These are phyloP conservation scores for Amphiprion percula DNA, from an alignment of 2,113 vertebrate species.

Conservation along the genomic window DNA sequence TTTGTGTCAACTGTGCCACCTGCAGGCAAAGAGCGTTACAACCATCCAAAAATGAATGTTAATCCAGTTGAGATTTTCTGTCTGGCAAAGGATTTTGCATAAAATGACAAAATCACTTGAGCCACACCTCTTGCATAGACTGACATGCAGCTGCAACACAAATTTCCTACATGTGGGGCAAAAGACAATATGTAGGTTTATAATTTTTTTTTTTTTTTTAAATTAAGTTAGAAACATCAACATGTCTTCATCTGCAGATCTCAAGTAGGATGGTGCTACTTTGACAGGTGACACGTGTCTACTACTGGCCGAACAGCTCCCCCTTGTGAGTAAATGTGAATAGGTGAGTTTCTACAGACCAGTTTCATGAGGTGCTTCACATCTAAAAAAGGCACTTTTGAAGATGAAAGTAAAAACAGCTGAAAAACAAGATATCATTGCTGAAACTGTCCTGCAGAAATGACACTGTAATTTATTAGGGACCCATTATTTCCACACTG, in stretches of 20 bases:
- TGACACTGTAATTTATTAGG: background rate
- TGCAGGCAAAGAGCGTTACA: background rate
- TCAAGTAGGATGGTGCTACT: background rate
- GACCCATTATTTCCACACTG: conserved; percentile 24
- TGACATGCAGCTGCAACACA: too few relatives aligned
- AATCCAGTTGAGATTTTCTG: too few relatives aligned
- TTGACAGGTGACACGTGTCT: background rate
- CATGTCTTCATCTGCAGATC: background rate
- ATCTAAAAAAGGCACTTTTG: background rate
- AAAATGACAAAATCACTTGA: too few relatives aligned
- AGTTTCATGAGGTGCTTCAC: background rate
- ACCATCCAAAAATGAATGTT: too few relatives aligned
- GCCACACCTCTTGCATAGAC: too few relatives aligned
- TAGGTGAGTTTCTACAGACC: background rate
- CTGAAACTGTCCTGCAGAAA: conserved; percentile 26
- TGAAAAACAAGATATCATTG: conserved; percentile 17
- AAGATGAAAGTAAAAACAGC: conserved; percentile 27
- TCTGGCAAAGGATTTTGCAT: too few relatives aligned
- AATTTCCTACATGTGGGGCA: too few relatives aligned
- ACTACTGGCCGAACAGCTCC: background rate
- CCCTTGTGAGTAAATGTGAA: background rate
- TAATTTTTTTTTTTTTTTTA: too few relatives aligned
- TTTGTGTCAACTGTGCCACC: background rate
- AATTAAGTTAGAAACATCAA: background rate
- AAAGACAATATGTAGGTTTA: too few relatives aligned